phyloP scores from a whole-genome alignment of 2,888 invertebrate species.

The Apotomis betuletana region DNA sequence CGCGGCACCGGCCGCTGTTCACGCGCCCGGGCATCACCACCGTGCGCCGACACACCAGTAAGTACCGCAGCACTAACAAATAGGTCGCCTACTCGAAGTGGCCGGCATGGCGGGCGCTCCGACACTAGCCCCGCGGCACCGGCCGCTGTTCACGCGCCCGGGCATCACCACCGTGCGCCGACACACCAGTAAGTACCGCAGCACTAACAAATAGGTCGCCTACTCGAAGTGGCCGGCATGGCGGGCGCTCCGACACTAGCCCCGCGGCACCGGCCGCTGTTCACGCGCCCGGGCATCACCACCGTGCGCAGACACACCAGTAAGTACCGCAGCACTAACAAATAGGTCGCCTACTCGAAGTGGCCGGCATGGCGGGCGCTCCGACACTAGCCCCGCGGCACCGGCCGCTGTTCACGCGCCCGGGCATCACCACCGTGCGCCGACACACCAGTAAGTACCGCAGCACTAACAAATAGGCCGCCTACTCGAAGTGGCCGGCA shows the following conservation, averaged over 20 bases:
- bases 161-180: slow-evolving; percentile 83
- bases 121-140: slow-evolving; percentile 66
- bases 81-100: slow-evolving; percentile 95
- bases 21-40: slow-evolving; percentile 84
- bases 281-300: slow-evolving; percentile 84
- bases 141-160: slow-evolving; percentile 83
- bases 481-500: slow-evolving; percentile 91
- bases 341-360: slow-evolving; percentile 95
- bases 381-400: slow-evolving; percentile 69
- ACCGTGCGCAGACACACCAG: slow-evolving; percentile 77
- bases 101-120: slow-evolving; percentile 84
- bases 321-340: slow-evolving; percentile 71
- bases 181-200: slow-evolving; percentile 60
- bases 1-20: slow-evolving; percentile 80
- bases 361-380: slow-evolving; percentile 86
- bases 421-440: slow-evolving; percentile 81
- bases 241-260: slow-evolving; percentile 73
- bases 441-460: slow-evolving; percentile 72
- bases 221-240: slow-evolving; percentile 92
- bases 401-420: slow-evolving; percentile 82
- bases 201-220: slow-evolving; percentile 88
- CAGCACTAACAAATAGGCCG: slow-evolving; percentile 93
- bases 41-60: slow-evolving; percentile 73
- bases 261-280: slow-evolving; percentile 78
- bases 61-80: slow-evolving; percentile 83